Percentiles rank a stretch among this genome's conserved stretches.
Conservation (phyloP, 64 coral and sea anemone species). For the Actinia equina region DNA sequence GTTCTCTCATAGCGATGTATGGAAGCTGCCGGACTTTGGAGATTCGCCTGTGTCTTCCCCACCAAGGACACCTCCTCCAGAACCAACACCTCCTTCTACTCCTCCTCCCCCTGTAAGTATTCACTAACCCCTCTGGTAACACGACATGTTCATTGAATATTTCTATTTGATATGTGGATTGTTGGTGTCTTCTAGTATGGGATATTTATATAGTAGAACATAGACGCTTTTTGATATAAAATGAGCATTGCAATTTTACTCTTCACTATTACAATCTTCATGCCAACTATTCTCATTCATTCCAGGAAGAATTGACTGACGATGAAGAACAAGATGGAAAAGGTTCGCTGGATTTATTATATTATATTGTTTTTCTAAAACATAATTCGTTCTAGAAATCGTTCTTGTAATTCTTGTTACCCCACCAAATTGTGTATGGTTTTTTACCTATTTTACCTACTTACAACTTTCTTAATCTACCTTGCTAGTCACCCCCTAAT, state of each 20-base stretch:
- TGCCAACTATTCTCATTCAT: background rate
- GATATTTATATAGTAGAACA: background rate
- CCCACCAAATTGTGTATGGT: no score
- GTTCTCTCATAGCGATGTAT: constrained; percentile 14
- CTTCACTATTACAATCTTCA: background rate
- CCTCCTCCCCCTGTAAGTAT: constrained; percentile 72
- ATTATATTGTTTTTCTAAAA: no score
- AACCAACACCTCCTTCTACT: constrained; percentile 68
- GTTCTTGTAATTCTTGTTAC: no score
- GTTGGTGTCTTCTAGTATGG: background rate
- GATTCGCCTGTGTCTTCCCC: constrained; percentile 82
- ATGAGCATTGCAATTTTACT: no score
- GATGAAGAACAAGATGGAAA: background rate
- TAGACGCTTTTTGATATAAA: background rate
- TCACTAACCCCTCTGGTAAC: background rate
- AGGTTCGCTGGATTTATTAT: background rate
- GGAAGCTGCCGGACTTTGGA: constrained; percentile 79
- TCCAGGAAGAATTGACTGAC: constrained; percentile 10
- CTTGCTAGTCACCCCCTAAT: no score
- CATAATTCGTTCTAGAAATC: no score
- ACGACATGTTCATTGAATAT: no score
- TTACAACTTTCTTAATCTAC: no score
- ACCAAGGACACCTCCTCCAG: constrained; percentile 76
- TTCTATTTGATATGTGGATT: background rate
- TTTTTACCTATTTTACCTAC: no score